Evolutionary conservation across 1,140 invertebrate species (phyloP), one percentile per base, ranked within the genome.

Genomic region (Drosophila sproati): DNA sequence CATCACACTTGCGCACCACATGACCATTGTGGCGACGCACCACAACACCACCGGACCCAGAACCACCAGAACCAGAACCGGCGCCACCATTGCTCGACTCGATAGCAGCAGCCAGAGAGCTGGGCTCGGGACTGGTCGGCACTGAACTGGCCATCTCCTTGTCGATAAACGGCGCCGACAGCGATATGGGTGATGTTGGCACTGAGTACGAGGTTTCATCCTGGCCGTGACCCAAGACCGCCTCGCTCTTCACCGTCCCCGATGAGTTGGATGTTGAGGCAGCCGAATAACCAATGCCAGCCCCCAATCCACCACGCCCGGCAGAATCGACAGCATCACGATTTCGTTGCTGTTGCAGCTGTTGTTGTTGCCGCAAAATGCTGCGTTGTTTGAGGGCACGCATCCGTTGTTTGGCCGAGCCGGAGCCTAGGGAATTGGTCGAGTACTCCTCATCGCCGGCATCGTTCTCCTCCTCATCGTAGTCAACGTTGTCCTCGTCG

Each of bases 51-150:
- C 94, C 50, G 0, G 39, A 43, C 4, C 39, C 37, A 39, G 7
- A 39, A 94, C 43, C 75, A 20, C 43, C 82, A 37, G 20, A 20
- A 20, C 60, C 62, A 28, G 63, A 61, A 6, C 45, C 80, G 28
- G 60, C 55, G 20, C 56, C 61, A 3, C 67, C 78, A 7, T 74
- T 83, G 94, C 93, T 74, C 93, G 79, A 82, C 10, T 89, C 85
- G 4, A 67, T 94, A 35, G 93, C 95, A 77, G 70, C 94, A 35
- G 93, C 95, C 77, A 87, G 63, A 4, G 86, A 91, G 93, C 94
- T 63, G 93, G 95, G 89, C 94, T 95, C 61, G 93, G 97, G 96
- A 91, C 96, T 97, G 66, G 96, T 97, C 32, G 96, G 96, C 82
- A 97, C 96, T 6, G 96, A 97, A 85, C 96, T 97, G 81, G 87